These are phyloP conservation scores for Sycobia sp. DNA, from an alignment of 1,140 invertebrate genomes.

Conservation along the genomic window DNA sequence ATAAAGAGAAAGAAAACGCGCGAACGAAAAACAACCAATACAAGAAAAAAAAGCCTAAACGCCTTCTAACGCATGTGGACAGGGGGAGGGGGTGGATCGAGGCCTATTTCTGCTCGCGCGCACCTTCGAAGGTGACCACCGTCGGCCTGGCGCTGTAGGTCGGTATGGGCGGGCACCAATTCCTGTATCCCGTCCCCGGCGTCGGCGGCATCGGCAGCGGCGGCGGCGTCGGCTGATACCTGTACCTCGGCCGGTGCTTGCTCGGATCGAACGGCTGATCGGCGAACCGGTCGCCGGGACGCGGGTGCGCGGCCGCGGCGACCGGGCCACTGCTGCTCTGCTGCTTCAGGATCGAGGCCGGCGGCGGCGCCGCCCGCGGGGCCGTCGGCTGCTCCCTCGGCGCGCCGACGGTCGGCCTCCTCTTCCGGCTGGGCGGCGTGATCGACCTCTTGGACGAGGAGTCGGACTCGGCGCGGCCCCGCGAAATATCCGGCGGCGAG, in stretches of 20 bases:
- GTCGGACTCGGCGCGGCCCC: constrained; percentile 35
- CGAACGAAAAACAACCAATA: constrained; percentile 6
- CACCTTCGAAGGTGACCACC: constrained; percentile 81
- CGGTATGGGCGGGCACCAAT: constrained; percentile 60
- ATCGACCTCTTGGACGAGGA: constrained; percentile 20
- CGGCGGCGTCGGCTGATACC: constrained; percentile 71
- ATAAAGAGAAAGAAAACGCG: not conserved
- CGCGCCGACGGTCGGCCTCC: constrained; percentile 40
- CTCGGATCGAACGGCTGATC: constrained; percentile 75
- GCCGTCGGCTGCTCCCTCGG: constrained; percentile 37
- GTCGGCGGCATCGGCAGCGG: constrained; percentile 39
- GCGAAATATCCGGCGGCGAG: constrained; percentile 57
- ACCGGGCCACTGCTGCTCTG: constrained; percentile 59
- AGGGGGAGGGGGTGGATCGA: not conserved
- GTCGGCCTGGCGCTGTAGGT: constrained; percentile 67
- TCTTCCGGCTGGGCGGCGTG: constrained; percentile 22
- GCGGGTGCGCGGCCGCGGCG: too few relatives aligned
- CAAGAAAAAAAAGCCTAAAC: not conserved
- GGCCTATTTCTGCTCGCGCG: constrained; percentile 45
- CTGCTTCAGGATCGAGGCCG: constrained; percentile 68
- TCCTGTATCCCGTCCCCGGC: constrained; percentile 40
- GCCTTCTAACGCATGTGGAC: not conserved
- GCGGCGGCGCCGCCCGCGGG: constrained; percentile 50
- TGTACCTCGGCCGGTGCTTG: constrained; percentile 74
- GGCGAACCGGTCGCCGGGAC: constrained; percentile 63